These are phyloP conservation scores for Mus pahari DNA, from an alignment of 2,113 vertebrate species.

Conservation along the genomic window DNA sequence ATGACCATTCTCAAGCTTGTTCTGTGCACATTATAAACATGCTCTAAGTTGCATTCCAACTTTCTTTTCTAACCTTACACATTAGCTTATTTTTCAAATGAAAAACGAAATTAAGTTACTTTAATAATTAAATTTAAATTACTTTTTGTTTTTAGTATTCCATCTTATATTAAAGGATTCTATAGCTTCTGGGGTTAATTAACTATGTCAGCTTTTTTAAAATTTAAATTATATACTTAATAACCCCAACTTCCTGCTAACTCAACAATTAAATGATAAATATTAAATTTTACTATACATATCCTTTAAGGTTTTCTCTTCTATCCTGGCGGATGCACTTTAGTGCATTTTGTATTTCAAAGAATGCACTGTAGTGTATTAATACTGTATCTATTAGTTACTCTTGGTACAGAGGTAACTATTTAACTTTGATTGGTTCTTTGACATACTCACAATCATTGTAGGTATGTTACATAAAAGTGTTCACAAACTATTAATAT, in stretches of 20 bases:
- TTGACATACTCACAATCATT: constrained; percentile 85
- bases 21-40: constrained; percentile 97
- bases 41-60: constrained; percentile 95
- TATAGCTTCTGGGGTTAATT: constrained; percentile 85
- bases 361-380: constrained; percentile 86
- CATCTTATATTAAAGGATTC: constrained; percentile 88
- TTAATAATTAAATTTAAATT: constrained; percentile 89
- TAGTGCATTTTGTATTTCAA: constrained; percentile 84
- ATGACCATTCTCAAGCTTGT: constrained; percentile 93
- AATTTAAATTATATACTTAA: constrained; percentile 86
- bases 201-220: constrained; percentile 83
- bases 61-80: constrained; percentile 91
- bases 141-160: constrained; percentile 89
- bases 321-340: constrained; percentile 87
- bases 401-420: constrained; percentile 84
- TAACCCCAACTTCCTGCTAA: constrained; percentile 89
- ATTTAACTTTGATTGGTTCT: constrained; percentile 79
- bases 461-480: constrained; percentile 85
- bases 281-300: constrained; percentile 89
- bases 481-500: constrained; percentile 82
- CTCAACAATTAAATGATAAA: constrained; percentile 89
- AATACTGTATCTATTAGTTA: constrained; percentile 89
- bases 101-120: constrained; percentile 88
- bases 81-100: constrained; percentile 90
- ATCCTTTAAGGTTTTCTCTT: constrained; percentile 85